A percentile compares a stretch with the other conserved stretches of the same genome.
Conservation (phyloP, 1,140 invertebrate genomes). For the Bicyclus anynana region DNA sequence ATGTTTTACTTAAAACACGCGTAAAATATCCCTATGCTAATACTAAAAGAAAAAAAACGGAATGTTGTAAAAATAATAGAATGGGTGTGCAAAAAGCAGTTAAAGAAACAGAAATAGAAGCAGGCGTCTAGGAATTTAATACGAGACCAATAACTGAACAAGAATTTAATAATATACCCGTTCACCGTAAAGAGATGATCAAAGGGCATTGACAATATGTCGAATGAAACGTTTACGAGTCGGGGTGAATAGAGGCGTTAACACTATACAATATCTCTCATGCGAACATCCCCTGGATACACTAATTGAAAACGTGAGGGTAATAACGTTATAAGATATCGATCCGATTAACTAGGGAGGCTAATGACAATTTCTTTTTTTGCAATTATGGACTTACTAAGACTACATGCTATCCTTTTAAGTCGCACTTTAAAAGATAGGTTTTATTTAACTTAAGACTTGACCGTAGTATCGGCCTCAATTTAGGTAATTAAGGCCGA, state of each 20-base stretch:
- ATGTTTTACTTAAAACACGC: too few relatives aligned
- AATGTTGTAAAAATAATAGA: too few relatives aligned
- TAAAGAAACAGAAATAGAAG: too few relatives aligned
- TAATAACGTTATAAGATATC: constrained; percentile 24
- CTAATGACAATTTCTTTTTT: neutral
- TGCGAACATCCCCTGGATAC: constrained; percentile 28
- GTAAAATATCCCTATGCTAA: too few relatives aligned
- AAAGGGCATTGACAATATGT: constrained; percentile 19
- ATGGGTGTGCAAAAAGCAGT: too few relatives aligned
- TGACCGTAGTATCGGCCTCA: too few relatives aligned
- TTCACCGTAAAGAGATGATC: constrained; percentile 16
- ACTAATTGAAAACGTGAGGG: constrained; percentile 68
- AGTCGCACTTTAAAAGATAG: too few relatives aligned
- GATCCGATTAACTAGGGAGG: neutral
- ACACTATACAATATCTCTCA: constrained; percentile 38
- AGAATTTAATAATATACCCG: constrained; percentile 18
- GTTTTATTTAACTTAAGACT: neutral
- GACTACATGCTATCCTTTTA: too few relatives aligned
- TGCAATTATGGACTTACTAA: too few relatives aligned
- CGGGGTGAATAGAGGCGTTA: constrained; percentile 42
- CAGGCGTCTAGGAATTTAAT: neutral
- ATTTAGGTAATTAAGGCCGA: too few relatives aligned
- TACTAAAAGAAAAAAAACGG: too few relatives aligned
- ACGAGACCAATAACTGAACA: neutral
- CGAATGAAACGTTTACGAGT: constrained; percentile 30